A percentile compares a stretch with the other conserved stretches of the same genome.
Conservation (phyloP, 1,140 invertebrate genomes). For the Littorina saxatilis region DNA sequence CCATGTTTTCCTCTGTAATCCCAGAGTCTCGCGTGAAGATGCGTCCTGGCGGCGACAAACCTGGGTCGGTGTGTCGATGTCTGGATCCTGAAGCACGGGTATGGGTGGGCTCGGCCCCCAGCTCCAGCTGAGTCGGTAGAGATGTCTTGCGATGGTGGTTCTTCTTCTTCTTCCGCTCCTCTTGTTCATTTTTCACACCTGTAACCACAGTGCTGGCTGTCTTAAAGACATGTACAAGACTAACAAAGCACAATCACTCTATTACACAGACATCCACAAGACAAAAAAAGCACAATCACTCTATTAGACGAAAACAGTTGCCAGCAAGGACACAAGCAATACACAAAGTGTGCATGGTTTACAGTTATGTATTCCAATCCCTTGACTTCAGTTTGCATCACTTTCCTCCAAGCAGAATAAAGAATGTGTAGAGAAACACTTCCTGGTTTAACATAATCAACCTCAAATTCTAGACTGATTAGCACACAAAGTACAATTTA, state of each 20-base stretch:
- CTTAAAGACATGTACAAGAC: background rate
- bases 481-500: no score
- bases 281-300: background rate
- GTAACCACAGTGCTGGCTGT: background rate
- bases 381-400: no score
- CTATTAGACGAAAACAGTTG: no score
- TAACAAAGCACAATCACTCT: background rate
- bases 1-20: slow-evolving; percentile 19
- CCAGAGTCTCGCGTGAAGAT: slow-evolving; percentile 24
- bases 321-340: no score
- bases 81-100: slow-evolving; percentile 15
- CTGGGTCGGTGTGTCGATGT: slow-evolving; percentile 57
- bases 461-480: no score
- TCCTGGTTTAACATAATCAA: no score
- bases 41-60: slow-evolving; percentile 14
- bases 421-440: no score
- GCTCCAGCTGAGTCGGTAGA: slow-evolving; percentile 43
- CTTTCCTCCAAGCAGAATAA: no score
- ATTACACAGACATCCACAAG: background rate
- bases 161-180: slow-evolving; percentile 30
- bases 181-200: no score
- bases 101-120: slow-evolving; percentile 7
- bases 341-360: no score
- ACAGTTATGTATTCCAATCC: no score
- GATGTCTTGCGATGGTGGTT: slow-evolving; percentile 50